Evolutionary conservation across 2,888 invertebrate species (phyloP).

Genomic region (Cinara cedri): DNA sequence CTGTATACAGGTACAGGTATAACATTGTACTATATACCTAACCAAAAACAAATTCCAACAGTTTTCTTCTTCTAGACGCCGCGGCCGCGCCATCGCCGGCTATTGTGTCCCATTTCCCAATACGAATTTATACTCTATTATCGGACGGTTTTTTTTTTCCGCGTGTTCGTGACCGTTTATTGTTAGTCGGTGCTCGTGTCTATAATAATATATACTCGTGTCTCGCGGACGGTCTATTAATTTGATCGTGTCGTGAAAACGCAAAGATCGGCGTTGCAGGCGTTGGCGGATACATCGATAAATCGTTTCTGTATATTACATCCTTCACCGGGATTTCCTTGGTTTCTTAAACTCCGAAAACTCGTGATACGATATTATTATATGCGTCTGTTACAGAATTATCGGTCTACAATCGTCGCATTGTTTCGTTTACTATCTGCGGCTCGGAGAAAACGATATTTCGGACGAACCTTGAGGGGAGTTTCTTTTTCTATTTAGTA

Average conservation of each 20-base stretch:
- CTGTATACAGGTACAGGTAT: no score
- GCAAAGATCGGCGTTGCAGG: conserved; percentile 11
- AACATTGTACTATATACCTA: background rate
- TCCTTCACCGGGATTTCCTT: background rate
- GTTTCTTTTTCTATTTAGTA: no score
- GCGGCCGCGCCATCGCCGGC: background rate
- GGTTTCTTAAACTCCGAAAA: background rate
- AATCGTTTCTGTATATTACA: no score
- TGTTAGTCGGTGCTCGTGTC: background rate
- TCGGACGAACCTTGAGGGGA: no score
- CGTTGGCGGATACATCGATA: background rate
- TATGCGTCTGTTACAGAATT: no score
- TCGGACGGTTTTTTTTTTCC: conserved; percentile 17
- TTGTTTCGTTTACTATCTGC: no score
- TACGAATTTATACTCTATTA: conserved; percentile 38
- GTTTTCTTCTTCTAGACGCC: conserved; percentile 13
- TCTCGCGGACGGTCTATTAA: conserved; percentile 19
- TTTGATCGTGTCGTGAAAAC: conserved; percentile 17
- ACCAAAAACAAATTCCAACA: conserved; percentile 42
- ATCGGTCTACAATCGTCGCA: no score
- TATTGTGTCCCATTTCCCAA: conserved; percentile 39
- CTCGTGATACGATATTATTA: no score
- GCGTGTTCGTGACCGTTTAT: conserved; percentile 52
- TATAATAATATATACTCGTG: background rate
- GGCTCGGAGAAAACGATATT: no score